Conservation (phyloP, 2,888 invertebrate genomes). For the Trichacis sp. region DNA sequence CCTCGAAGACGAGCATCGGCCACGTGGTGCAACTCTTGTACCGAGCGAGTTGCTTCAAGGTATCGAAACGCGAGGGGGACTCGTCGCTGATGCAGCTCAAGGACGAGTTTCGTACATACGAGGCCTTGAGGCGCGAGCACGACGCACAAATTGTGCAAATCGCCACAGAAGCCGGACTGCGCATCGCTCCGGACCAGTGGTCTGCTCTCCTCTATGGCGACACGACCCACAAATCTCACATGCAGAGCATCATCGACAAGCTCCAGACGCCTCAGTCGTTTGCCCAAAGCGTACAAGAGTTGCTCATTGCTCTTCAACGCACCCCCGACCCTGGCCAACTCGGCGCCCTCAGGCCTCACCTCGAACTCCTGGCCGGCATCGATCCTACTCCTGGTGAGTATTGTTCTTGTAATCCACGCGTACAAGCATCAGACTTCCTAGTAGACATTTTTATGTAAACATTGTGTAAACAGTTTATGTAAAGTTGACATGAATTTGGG, state of each 20-base stretch:
- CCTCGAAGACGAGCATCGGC: constrained; percentile 98
- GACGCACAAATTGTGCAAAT: constrained; percentile 99
- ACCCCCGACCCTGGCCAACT: constrained; percentile 88
- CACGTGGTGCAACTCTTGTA: constrained; percentile 98
- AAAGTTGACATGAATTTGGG: neutral
- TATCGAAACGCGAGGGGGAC: constrained; percentile 95
- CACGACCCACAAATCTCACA: constrained; percentile 94
- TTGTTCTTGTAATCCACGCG: too few relatives aligned
- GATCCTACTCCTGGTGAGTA: constrained; percentile 83
- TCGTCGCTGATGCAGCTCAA: constrained; percentile 98
- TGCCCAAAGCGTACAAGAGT: constrained; percentile 89
- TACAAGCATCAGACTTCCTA: too few relatives aligned
- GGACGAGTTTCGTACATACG: constrained; percentile 96
- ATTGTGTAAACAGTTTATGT: neutral
- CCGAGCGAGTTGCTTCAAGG: constrained; percentile 98
- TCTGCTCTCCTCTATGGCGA: constrained; percentile 96
- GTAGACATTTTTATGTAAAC: constrained; percentile 64
- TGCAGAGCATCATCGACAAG: constrained; percentile 94
- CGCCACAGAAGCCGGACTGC: constrained; percentile 94
- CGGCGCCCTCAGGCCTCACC: constrained; percentile 80
- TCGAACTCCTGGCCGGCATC: constrained; percentile 87
- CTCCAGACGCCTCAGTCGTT: constrained; percentile 94
- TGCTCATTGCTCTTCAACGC: constrained; percentile 90
- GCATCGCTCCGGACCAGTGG: constrained; percentile 99
- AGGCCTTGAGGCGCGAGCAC: constrained; percentile 92